Evolutionary conservation across 2,888 invertebrate genomes (phyloP), one percentile per base, ranked within the genome.

Genomic region (Anthrax anthrax): DNA sequence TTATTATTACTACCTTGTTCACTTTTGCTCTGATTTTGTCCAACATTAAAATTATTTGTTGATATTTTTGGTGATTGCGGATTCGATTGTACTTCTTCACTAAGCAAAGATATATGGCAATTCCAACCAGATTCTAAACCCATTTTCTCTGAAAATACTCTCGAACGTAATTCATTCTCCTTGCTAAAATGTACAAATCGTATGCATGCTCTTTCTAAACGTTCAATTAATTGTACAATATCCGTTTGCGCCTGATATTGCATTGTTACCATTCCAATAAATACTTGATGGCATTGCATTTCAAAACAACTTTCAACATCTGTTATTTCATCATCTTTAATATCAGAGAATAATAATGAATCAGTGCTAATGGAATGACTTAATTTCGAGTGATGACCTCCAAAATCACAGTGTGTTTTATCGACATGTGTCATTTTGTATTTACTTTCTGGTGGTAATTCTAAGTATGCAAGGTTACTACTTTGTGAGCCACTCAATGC

Each of bases 51-150:
- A 13, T 37, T 32, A 32, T 32, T 37, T 16, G 42, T 62, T 44
- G 64, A 55, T 49, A 55, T 56, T 51, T 61, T 63, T 6, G 58
- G 58, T 34, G 63, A 59, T 38, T 62, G 60, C 29, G 55, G 54
- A 48, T 50, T 52, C 17, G 55, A 58, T 18, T 60, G 57, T 39
- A 60, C 59, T 44, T 72, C 76, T 74, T 80, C 80, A 57, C 75
- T 76, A 46, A 89, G 74, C 44, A 97, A 74, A 13, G 95, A 95
- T 58, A 98, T 95, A 64, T 97, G 97, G 62, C 97, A 97, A 70
- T 98, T 98, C 97, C 97, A 98, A 10, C 97, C 97, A 40, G 95
- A 94, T 66, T 98, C 97, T 17, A 97, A 71, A 3, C 97, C 97
- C 91, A 96, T 92, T 71, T 97, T 97, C 70, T 96, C 96, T 42